Evolutionary conservation across 2,888 invertebrate species (phyloP).

Genomic region (Acleris emargana): DNA sequence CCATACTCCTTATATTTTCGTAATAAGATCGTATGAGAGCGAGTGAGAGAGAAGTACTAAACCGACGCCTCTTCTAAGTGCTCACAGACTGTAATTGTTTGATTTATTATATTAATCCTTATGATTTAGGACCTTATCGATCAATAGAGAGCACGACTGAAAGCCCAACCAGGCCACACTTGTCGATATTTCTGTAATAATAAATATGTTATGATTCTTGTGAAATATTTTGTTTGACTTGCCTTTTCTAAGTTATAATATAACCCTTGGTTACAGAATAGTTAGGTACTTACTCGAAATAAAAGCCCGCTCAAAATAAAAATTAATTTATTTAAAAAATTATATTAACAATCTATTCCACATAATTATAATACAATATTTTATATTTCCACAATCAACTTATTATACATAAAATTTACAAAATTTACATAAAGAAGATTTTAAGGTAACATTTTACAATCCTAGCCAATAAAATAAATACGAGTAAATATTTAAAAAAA

Average conservation of each 20-base stretch:
- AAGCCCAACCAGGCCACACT: too few species aligned
- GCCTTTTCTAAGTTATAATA: not conserved
- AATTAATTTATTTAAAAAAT: slow-evolving; percentile 73
- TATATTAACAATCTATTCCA: slow-evolving; percentile 60
- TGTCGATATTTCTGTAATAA: too few species aligned
- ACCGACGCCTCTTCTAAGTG: too few species aligned
- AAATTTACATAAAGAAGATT: slow-evolving; percentile 60
- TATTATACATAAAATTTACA: slow-evolving; percentile 48
- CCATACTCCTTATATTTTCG: too few species aligned
- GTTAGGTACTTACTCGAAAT: not conserved
- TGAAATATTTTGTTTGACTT: not conserved
- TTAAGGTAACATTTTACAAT: slow-evolving; percentile 69
- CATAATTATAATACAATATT: slow-evolving; percentile 58
- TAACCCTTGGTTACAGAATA: not conserved
- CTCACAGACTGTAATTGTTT: too few species aligned
- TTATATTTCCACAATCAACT: slow-evolving; percentile 57
- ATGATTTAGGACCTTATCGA: too few species aligned
- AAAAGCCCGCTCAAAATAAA: slow-evolving; percentile 41
- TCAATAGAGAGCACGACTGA: too few species aligned
- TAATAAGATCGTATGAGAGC: too few species aligned
- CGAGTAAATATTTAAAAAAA: slow-evolving; percentile 30
- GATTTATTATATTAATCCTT: too few species aligned
- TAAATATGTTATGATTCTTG: too few species aligned
- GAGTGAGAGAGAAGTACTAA: too few species aligned
- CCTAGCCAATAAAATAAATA: slow-evolving; percentile 65